Evolutionary conservation across 2,113 vertebrate species (phyloP), one percentile per base, ranked within the genome.

Genomic region (Lophius piscatorius): DNA sequence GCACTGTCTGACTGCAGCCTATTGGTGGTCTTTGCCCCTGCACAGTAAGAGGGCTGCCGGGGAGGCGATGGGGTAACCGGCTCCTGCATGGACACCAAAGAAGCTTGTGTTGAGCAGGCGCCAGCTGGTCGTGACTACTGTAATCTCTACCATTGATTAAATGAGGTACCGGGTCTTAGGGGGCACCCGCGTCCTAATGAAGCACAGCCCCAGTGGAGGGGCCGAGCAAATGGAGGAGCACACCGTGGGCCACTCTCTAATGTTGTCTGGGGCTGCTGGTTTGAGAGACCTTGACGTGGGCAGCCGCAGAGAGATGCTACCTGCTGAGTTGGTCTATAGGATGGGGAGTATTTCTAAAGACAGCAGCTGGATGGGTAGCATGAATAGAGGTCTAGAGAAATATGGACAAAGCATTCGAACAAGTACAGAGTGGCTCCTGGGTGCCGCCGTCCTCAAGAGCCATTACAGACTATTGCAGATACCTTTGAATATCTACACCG

Each of bases 111-210:
- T 6, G 24, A 70, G 70, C 54, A 77, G 79, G 77, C 78, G 75
- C 76, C 86, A 82, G 70, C 76, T 77, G 84, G 82, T 72, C 74
- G 48, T 52, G 52, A 82, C 72, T 81, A 76, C 77, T 80, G 79
- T 84, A 84, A 87, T 87, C 81, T 78, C 81, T 67, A 61, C 68
- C 73, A 88, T 84, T 83, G 87, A 89, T 87, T 83, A 80, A 87
- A 82, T 40, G 41, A 72, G 74, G 64, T 83, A 71, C 71, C 70
- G 47, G 40, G 54, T 64, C 29, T 34, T 41, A 44, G 69, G 50
- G 69, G 80, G 55, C 46, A 52, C 57, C 21, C 41, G 16, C 69
- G 78, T 76, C 64, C 78, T 50, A 40, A 81, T 57, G 77, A 45
- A 76, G 76, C 58, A n/a, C 69, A 75, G 70, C 76, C 73, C 63